These are phyloP conservation scores for Imbricaverruca yamaguchii DNA, from an alignment of 2,888 invertebrate species.

Conservation along the genomic window DNA sequence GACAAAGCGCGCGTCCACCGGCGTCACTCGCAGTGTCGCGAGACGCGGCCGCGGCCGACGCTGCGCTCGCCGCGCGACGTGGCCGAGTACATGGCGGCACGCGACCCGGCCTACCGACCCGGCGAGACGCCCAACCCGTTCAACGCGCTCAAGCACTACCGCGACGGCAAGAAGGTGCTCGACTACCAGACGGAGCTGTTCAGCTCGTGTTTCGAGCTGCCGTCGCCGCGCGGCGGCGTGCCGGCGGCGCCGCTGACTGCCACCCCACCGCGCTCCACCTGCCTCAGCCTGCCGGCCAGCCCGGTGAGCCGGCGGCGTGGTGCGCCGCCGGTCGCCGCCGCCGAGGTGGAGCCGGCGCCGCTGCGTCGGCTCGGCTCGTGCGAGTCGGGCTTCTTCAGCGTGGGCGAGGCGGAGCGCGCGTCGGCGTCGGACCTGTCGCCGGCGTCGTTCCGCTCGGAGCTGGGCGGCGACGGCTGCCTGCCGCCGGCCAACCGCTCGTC, in stretches of 20 bases:
- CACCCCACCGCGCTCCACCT: constrained; percentile 17
- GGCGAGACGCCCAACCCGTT: constrained; percentile 56
- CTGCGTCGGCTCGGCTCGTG: constrained; percentile 71
- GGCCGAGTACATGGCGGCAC: constrained; percentile 34
- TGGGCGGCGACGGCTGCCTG: constrained; percentile 29
- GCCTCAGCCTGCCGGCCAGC: constrained; percentile 31
- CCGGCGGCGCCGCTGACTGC: neutral
- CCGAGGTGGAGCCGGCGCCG: constrained; percentile 32
- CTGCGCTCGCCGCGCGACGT: constrained; percentile 34
- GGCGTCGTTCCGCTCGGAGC: constrained; percentile 42
- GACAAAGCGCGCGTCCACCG: constrained; percentile 65
- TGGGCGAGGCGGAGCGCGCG: constrained; percentile 64
- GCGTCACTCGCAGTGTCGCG: neutral
- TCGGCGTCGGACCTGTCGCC: constrained; percentile 35
- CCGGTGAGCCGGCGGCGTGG: neutral
- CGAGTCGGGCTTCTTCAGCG: constrained; percentile 83
- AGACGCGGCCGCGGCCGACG: neutral
- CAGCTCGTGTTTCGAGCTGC: constrained; percentile 66
- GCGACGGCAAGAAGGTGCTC: constrained; percentile 68
- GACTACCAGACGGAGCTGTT: constrained; percentile 57
- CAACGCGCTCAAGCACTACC: constrained; percentile 62
- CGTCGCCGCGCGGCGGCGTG: constrained; percentile 4
- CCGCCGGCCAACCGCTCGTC: constrained; percentile 61
- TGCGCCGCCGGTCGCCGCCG: neutral
- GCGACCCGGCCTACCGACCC: constrained; percentile 34